A percentile compares a stretch with the other conserved stretches of the same genome.
These are phyloP conservation scores for Trichechus manatus DNA, from an alignment of 2,113 vertebrate species.

Conservation along the genomic window DNA sequence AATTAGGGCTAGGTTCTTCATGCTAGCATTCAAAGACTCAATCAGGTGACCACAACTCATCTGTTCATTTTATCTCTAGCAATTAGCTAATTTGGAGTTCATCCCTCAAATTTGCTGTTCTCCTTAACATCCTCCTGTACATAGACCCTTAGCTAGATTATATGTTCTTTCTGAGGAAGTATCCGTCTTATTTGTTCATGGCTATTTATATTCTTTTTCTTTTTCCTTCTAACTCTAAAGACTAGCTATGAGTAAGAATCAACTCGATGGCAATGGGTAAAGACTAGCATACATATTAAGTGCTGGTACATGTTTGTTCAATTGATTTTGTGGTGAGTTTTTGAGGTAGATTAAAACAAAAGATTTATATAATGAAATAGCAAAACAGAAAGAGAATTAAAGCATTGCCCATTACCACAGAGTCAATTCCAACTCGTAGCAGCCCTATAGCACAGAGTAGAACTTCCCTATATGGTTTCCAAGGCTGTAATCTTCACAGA, in stretches of 20 bases:
- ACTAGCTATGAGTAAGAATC: neutral
- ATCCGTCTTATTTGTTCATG: conserved; percentile 15
- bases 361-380: neutral
- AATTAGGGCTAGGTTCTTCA: neutral
- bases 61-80: neutral
- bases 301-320: neutral
- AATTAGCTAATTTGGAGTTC: neutral
- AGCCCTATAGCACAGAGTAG: neutral
- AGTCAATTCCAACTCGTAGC: neutral
- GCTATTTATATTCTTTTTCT: neutral
- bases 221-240: neutral
- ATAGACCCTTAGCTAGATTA: neutral
- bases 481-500: too few relatives aligned
- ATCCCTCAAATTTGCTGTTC: neutral
- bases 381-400: conserved; percentile 9
- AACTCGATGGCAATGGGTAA: neutral
- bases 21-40: neutral
- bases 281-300: neutral
- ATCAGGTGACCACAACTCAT: neutral
- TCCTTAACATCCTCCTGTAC: neutral
- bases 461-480: neutral
- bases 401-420: neutral
- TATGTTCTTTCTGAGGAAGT: neutral
- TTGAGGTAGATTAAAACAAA: conserved; percentile 43
- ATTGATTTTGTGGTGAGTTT: neutral